Percentiles rank a stretch among this genome's conserved stretches.
Evolutionary conservation across 2,113 vertebrate species (phyloP).

Genomic region (Rhineura floridana): DNA sequence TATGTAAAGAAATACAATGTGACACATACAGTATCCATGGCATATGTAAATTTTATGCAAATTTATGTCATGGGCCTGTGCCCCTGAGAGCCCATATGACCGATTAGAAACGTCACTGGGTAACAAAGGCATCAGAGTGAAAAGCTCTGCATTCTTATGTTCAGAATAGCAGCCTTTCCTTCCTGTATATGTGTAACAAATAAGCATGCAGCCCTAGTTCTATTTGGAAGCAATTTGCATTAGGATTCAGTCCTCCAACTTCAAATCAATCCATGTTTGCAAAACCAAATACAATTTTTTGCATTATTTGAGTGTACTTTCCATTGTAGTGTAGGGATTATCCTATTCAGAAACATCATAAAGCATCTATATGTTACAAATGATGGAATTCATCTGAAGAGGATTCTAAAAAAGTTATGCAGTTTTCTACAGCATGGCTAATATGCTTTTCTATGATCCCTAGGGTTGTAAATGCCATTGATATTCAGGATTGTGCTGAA

Average conservation of each 20-base stretch:
- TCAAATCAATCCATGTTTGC: slow-evolving; percentile 10
- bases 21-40: no score
- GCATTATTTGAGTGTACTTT: neutral
- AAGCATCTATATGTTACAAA: slow-evolving; percentile 19
- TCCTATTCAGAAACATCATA: neutral
- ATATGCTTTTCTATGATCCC: neutral
- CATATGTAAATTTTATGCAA: no score
- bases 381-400: neutral
- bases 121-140: no score
- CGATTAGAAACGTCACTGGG: no score
- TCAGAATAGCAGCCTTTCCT: neutral
- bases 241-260: slow-evolving; percentile 32
- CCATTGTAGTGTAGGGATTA: neutral
- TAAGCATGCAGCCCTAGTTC: neutral
- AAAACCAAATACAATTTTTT: slow-evolving; percentile 11
- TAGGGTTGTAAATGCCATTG: neutral
- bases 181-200: neutral
- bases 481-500: slow-evolving; percentile 15
- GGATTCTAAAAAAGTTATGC: slow-evolving; percentile 11
- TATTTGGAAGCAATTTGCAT: slow-evolving; percentile 35
- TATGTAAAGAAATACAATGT: no score
- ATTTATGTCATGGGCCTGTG: no score
- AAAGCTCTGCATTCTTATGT: no score
- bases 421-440: neutral
- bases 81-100: no score